These are phyloP conservation scores for Chironomus striatipennis DNA, from an alignment of 1,140 invertebrate genomes.

Conservation along the genomic window DNA sequence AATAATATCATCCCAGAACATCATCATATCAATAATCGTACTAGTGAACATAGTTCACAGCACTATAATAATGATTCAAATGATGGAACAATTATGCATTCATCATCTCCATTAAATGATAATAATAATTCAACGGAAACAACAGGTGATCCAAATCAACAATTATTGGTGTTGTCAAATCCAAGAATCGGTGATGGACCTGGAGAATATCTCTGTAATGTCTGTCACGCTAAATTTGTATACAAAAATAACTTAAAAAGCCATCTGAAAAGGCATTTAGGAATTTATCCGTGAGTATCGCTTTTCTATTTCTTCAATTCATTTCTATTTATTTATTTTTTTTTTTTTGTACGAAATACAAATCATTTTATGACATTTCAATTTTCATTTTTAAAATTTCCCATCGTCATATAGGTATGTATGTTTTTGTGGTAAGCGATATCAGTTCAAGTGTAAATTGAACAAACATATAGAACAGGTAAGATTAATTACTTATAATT, in stretches of 20 bases:
- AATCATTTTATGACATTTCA: conserved; percentile 1
- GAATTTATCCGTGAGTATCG: background rate
- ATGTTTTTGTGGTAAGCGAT: background rate
- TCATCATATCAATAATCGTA: background rate
- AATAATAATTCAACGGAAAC: background rate
- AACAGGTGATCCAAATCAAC: conserved; percentile 15
- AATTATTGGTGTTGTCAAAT: conserved; percentile 1
- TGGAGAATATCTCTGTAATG: background rate
- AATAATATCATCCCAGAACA: background rate
- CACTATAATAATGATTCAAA: background rate
- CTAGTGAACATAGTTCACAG: background rate
- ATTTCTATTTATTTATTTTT: background rate
- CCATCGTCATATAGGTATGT: background rate
- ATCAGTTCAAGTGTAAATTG: conserved; percentile 11
- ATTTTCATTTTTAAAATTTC: background rate
- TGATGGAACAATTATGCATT: background rate
- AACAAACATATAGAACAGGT: conserved; percentile 13
- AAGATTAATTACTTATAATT: background rate
- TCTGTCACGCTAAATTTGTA: conserved; percentile 1
- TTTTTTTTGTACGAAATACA: background rate
- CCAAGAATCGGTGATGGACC: background rate
- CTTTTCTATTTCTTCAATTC: too few species aligned
- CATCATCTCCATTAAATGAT: background rate
- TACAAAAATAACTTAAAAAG: conserved; percentile 23
- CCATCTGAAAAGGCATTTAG: conserved; percentile 3